Conservation (phyloP, 2,113 vertebrate species). For the Hipposideros armiger region DNA sequence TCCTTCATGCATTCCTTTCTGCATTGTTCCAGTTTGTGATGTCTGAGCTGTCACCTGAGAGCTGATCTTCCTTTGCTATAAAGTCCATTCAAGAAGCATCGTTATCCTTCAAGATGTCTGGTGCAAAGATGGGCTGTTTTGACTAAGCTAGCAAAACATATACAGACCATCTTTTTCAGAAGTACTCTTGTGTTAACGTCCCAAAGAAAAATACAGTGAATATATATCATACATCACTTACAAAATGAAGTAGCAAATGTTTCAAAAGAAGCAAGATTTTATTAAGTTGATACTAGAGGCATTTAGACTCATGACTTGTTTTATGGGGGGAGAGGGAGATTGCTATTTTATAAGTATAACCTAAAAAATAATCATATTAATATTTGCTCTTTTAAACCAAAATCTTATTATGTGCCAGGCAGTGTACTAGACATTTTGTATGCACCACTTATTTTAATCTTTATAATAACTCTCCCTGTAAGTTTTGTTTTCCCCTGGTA, state of each 20-base stretch:
- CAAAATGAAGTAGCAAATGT: conserved; percentile 18
- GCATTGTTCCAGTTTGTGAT: conserved; percentile 61
- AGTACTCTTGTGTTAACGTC: not conserved
- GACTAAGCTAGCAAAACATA: conserved; percentile 67
- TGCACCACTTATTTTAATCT: not conserved
- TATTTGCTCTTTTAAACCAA: not conserved
- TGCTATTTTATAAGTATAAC: not conserved
- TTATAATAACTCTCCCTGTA: not conserved
- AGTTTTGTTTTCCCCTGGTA: not conserved
- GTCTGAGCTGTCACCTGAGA: conserved; percentile 71
- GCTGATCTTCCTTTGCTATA: conserved; percentile 57
- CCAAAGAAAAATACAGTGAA: conserved; percentile 22
- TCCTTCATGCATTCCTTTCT: conserved; percentile 74
- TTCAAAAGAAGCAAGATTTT: conserved; percentile 8
- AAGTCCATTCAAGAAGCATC: conserved; percentile 63
- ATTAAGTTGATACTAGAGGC: not conserved
- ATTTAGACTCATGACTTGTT: not conserved
- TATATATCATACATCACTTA: not conserved
- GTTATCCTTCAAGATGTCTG: conserved; percentile 49
- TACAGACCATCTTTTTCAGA: conserved; percentile 27
- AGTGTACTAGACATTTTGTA: not conserved
- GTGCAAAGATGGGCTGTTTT: conserved; percentile 55
- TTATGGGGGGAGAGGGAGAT: too few relatives aligned
- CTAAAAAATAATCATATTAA: conserved; percentile 5
- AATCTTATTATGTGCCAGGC: not conserved